These are phyloP conservation scores for Rhipidura dahli DNA, from an alignment of 2,113 vertebrate species.

Conservation along the genomic window DNA sequence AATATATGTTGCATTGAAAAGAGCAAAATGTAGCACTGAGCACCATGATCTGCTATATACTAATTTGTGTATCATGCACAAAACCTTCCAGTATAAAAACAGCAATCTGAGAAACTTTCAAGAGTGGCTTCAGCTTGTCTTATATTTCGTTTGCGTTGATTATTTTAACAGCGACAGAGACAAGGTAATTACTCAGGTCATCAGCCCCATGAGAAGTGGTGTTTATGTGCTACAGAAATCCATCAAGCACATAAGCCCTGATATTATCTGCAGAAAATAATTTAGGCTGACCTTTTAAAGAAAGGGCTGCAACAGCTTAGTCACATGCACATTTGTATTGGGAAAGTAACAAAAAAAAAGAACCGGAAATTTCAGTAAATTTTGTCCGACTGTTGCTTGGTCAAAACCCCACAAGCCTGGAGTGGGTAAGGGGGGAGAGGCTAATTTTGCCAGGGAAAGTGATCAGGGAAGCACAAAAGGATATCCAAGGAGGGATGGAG, in stretches of 20 bases:
- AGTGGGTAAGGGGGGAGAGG: not conserved
- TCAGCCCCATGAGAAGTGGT: not conserved
- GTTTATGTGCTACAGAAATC: constrained; percentile 15
- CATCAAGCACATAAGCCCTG: not conserved
- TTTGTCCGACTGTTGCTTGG: not conserved
- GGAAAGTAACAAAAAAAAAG: not conserved
- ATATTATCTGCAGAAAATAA: not conserved
- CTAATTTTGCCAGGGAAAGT: not conserved
- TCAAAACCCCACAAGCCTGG: not conserved
- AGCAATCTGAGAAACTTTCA: not conserved
- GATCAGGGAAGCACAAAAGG: not conserved
- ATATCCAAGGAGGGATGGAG: not conserved
- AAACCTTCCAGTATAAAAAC: not conserved
- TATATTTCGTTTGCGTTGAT: not conserved
- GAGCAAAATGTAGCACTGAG: not conserved
- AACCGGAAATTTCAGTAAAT: not conserved
- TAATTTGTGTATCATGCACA: not conserved
- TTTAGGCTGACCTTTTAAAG: constrained; percentile 23
- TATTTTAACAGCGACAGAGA: not conserved
- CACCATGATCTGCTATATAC: not conserved
- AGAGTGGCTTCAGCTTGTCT: not conserved
- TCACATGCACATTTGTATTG: not conserved
- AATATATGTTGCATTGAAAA: not conserved
- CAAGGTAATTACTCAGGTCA: constrained; percentile 14
- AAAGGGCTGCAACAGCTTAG: not conserved